Evolutionary conservation across 2,113 vertebrate species (phyloP), one percentile per base, ranked within the genome.

Genomic region (Elephantulus edwardii): DNA sequence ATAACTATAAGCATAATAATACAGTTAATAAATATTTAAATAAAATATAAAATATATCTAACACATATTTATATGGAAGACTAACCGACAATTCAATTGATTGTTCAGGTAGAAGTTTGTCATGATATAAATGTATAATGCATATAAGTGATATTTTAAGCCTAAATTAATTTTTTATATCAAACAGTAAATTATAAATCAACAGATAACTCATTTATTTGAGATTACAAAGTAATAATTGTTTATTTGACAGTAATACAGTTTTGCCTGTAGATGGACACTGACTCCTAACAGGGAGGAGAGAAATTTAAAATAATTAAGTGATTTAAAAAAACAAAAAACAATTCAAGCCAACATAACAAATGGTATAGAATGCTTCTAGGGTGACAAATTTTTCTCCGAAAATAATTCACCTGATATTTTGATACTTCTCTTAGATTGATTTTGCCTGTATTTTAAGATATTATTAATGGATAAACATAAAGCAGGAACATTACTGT

Each of bases 151-250:
- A n/a, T n/a, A n/a, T 89, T 91, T 91, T 92, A 56, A 42, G 24
- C 35, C 22, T 40, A 48, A 5, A 33, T 30, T 24, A 77, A 42
- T 88, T 85, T 82, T 78, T 12, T 78, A 12, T n/a, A 74, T 58
- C 56, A 74, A 62, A 68, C 3, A 50, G 48, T 78, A 8, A 77
- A 48, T 26, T 50, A 82, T 58, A 62, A 6, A n/a, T 6, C 44
- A 84, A 78, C 81, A 28, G 85, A 83, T 88, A 74, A 13, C 86
- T 76, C 6, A 83, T 88, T 90, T 93, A 86, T 76, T 83, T 35
- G 19, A 83, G 11, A 68, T 90, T 44, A 48, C n/a, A 0, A 74
- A 87, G 64, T 70, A 68, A 35, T 40, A 68, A 56, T 88, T 89
- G 2, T 52, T 71, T 88, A 77, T 90, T 72, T 89, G 71, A 83